phyloP scores from a whole-genome alignment of 2,888 invertebrate species.

The Vannuccia rotundouncinata region DNA sequence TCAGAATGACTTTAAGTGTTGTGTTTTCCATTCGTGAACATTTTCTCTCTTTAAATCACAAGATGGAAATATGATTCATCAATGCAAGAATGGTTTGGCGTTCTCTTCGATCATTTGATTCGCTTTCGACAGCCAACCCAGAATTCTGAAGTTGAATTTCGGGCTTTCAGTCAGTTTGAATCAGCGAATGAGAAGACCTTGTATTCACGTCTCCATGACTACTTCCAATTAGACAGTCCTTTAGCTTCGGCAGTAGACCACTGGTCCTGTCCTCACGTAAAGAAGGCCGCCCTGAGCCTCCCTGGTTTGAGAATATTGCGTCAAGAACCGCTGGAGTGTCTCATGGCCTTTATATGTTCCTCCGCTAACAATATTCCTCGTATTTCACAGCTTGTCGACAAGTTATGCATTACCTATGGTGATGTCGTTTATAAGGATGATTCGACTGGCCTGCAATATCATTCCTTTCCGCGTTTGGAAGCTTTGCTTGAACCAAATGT shows the following conservation, averaged over 20 bases:
- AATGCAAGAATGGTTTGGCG: background rate
- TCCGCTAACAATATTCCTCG: conserved; percentile 88
- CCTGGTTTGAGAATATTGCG: conserved; percentile 73
- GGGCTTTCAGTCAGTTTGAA: background rate
- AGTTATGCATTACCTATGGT: conserved; percentile 75
- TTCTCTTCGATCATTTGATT: background rate
- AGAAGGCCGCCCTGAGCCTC: background rate
- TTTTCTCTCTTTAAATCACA: too few relatives aligned
- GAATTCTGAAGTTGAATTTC: background rate
- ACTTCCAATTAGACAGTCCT: background rate
- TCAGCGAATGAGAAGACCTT: background rate
- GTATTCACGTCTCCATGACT: background rate
- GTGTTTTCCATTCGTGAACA: too few relatives aligned
- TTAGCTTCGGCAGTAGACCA: background rate
- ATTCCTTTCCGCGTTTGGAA: conserved; percentile 68
- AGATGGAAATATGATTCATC: background rate
- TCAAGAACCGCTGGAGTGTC: conserved; percentile 83
- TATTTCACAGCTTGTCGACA: conserved; percentile 83
- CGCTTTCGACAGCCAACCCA: background rate
- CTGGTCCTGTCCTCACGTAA: background rate
- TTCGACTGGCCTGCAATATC: conserved; percentile 65
- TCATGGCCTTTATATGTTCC: conserved; percentile 92
- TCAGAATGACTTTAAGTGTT: too few relatives aligned
- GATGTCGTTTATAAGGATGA: conserved; percentile 52
- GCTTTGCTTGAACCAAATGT: conserved; percentile 60